A percentile compares a stretch with the other conserved stretches of the same genome.
These are phyloP conservation scores for Drosophila serrata DNA, from an alignment of 1,140 invertebrate species.

Conservation along the genomic window DNA sequence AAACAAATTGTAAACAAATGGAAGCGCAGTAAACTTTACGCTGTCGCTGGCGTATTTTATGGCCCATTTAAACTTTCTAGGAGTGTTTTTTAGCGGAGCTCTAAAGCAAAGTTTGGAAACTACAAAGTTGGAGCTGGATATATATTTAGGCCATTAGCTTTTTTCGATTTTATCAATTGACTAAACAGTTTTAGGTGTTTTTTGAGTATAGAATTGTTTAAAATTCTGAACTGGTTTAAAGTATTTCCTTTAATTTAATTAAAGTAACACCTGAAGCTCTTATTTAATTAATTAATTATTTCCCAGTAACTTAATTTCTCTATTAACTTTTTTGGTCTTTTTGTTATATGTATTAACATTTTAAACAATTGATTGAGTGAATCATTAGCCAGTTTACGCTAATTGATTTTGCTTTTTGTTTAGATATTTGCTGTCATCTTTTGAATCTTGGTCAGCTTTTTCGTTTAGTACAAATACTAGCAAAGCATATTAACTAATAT, in stretches of 20 bases:
- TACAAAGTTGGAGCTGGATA: not conserved
- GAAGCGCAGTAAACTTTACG: conserved; percentile 22
- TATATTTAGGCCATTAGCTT: no score
- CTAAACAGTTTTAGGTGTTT: not conserved
- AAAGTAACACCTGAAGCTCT: not conserved
- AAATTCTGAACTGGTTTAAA: not conserved
- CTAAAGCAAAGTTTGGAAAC: not conserved
- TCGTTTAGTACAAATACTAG: not conserved
- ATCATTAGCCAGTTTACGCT: conserved; percentile 18
- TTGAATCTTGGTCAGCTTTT: not conserved
- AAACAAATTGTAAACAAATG: conserved; percentile 42
- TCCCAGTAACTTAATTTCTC: not conserved
- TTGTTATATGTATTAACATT: not conserved
- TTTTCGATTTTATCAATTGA: conserved; percentile 4
- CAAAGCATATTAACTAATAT: conserved; percentile 12
- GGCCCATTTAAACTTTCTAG: conserved; percentile 23
- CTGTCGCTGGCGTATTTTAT: conserved; percentile 10
- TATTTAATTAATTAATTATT: not conserved
- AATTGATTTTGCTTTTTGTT: conserved; percentile 13
- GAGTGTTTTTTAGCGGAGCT: conserved; percentile 13
- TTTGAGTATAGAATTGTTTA: not conserved
- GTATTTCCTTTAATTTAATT: not conserved
- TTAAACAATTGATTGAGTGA: conserved; percentile 4
- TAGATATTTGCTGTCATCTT: conserved; percentile 6
- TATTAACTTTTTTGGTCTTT: not conserved